A percentile compares a stretch with the other conserved stretches of the same genome.
These are phyloP conservation scores for Chelonia mydas DNA, from an alignment of 2,797 vertebrate genomes.

Conservation along the genomic window DNA sequence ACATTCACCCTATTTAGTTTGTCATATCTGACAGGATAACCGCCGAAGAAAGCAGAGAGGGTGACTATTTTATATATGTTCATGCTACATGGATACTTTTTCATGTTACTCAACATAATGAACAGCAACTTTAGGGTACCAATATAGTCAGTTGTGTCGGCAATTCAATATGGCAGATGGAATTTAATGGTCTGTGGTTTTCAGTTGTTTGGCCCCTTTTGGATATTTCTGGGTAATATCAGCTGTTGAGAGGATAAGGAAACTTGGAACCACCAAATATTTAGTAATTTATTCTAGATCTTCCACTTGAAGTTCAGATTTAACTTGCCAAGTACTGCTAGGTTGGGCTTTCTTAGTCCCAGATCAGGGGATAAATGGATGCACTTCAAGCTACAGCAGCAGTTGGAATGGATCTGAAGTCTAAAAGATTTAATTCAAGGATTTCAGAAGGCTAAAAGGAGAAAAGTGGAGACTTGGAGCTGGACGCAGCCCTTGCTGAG, in stretches of 20 bases:
- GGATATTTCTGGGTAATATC: background rate
- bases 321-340: background rate
- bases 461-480: background rate
- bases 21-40: background rate
- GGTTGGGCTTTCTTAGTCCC: background rate
- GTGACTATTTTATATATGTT: background rate
- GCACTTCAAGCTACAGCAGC: background rate
- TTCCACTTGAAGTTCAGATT: background rate
- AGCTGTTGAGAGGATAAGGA: background rate
- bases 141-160: accelerated
- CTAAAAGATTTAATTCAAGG: background rate
- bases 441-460: background rate
- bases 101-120: accelerated
- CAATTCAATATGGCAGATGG: background rate
- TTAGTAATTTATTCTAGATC: background rate
- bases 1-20: background rate
- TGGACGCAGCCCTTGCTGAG: background rate
- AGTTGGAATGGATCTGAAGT: accelerated
- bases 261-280: accelerated
- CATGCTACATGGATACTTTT: accelerated
- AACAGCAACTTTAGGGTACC: accelerated
- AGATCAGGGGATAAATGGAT: background rate
- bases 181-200: accelerated
- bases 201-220: background rate
- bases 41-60: accelerated